Percentiles rank a stretch among this genome's conserved stretches.
Conservation (phyloP, 2,797 vertebrate species). For the Anguilla obscura region DNA sequence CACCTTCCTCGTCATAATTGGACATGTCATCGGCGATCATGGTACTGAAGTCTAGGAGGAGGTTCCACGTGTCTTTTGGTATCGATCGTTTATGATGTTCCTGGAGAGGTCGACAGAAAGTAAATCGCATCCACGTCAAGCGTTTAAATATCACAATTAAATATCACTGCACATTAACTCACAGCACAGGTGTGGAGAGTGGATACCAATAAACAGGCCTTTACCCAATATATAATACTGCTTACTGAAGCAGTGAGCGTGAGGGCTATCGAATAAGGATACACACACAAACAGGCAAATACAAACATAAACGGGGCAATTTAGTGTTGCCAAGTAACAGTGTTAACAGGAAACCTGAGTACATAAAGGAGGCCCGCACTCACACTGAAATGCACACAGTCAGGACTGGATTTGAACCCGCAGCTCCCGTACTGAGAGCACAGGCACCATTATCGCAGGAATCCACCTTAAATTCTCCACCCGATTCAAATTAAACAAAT, state of each 20-base stretch:
- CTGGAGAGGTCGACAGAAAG: slow-evolving; percentile 44
- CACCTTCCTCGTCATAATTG: slow-evolving; percentile 97
- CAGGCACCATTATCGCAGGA: background rate
- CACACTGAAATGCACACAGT: background rate
- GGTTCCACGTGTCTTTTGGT: slow-evolving; percentile 97
- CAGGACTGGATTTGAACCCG: background rate
- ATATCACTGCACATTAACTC: background rate
- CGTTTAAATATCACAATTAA: background rate
- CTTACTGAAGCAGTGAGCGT: background rate
- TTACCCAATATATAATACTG: background rate
- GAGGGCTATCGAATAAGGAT: background rate
- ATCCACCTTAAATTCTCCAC: background rate
- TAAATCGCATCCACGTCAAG: background rate
- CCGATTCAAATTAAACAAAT: background rate
- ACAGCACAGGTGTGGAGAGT: background rate
- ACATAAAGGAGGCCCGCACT: background rate
- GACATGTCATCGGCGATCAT: slow-evolving; percentile 72
- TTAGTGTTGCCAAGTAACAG: background rate
- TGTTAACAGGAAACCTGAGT: background rate
- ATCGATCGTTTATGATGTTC: slow-evolving; percentile 97
- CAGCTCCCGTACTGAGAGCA: background rate
- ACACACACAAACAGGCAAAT: background rate
- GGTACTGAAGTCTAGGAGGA: slow-evolving; percentile 93
- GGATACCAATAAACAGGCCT: too few species aligned
- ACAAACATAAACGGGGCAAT: background rate